Conservation (phyloP, 2,797 vertebrate genomes). For the Hafferia zeledoni region DNA sequence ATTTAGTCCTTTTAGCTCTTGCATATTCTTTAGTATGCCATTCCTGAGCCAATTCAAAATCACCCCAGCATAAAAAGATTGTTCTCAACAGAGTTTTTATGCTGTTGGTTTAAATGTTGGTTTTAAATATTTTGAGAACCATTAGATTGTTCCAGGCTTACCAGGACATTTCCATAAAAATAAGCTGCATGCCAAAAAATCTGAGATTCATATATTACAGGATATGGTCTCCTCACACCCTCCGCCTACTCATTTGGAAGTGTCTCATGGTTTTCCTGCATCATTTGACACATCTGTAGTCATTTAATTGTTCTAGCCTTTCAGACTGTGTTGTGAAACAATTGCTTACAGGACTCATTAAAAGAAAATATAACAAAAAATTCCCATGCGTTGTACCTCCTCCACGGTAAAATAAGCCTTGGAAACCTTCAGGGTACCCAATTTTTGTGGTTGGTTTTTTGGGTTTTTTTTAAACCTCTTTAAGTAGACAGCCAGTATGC, state of each 20-base stretch:
- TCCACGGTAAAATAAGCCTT: constrained; percentile 22
- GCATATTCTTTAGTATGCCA: neutral
- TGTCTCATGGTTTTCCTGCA: constrained; percentile 68
- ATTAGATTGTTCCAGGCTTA: constrained; percentile 51
- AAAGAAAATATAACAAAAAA: constrained; percentile 58
- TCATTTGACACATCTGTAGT: constrained; percentile 69
- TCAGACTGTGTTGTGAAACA: constrained; percentile 65
- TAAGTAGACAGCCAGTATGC: neutral
- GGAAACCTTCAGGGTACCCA: constrained; percentile 35
- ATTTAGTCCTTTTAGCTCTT: neutral
- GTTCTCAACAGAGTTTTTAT: neutral
- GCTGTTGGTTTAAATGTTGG: neutral
- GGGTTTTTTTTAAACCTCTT: neutral
- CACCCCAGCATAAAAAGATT: neutral
- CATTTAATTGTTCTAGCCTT: constrained; percentile 67
- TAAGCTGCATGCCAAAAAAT: constrained; percentile 57
- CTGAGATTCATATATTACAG: constrained; percentile 65
- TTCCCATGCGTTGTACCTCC: constrained; percentile 12
- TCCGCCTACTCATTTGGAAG: constrained; percentile 67
- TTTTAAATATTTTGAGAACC: constrained; percentile 43
- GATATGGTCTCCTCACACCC: constrained; percentile 68
- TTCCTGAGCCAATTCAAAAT: constrained; percentile 5
- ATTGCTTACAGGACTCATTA: constrained; percentile 60
- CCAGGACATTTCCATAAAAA: constrained; percentile 54
- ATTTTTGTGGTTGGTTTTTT: neutral